These are phyloP conservation scores for Troglohyphantes excavatus DNA, from an alignment of 2,888 invertebrate genomes.

Conservation along the genomic window DNA sequence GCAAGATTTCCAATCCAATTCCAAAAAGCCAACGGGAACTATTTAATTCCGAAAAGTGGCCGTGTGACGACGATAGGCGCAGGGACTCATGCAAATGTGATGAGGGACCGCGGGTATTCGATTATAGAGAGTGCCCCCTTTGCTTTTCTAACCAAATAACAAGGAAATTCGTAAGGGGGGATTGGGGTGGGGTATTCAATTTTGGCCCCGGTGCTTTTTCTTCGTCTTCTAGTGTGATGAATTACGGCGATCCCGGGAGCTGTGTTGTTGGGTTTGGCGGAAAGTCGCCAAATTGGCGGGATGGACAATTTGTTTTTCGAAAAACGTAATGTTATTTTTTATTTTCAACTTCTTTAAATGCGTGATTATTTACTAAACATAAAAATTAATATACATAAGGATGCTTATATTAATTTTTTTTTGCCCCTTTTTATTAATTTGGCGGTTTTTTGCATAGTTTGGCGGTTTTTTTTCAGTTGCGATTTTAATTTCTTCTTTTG, in stretches of 20 bases:
- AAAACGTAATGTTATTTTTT: too few species aligned
- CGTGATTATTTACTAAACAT: too few species aligned
- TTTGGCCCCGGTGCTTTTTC: constrained; percentile 29
- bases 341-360: too few species aligned
- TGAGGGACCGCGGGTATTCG: constrained; percentile 62
- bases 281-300: too few species aligned
- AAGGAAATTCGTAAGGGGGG: not conserved
- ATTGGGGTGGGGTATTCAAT: constrained; percentile 18
- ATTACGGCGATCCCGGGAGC: not conserved
- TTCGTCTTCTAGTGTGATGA: constrained; percentile 16
- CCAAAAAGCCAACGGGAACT: constrained; percentile 47
- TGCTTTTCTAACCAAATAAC: not conserved
- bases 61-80: constrained; percentile 1
- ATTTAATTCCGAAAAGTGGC: constrained; percentile 73
- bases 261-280: not conserved
- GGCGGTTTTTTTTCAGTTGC: too few species aligned
- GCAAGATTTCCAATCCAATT: constrained; percentile 42
- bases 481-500: too few species aligned
- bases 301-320: too few species aligned
- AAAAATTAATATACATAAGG: too few species aligned
- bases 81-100: constrained; percentile 68
- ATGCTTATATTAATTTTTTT: too few species aligned
- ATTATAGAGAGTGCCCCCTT: constrained; percentile 61
- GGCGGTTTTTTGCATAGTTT: too few species aligned
- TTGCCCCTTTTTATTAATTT: too few species aligned